phyloP scores from a whole-genome alignment of 2,888 invertebrate genomes.

The Alloscopus bannaensis region DNA sequence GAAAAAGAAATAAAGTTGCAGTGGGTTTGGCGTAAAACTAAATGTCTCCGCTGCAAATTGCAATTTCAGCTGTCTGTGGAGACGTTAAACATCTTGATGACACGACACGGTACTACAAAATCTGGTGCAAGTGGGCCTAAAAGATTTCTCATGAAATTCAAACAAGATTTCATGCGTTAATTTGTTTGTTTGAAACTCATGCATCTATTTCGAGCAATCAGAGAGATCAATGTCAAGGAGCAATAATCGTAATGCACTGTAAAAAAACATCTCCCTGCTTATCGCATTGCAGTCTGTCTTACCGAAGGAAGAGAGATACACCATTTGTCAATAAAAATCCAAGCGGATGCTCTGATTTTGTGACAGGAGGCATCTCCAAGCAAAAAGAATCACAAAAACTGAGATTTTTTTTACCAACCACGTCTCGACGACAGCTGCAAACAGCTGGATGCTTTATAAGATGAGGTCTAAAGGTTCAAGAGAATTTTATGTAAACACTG shows the following conservation, averaged over 20 bases:
- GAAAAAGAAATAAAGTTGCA: too few relatives aligned
- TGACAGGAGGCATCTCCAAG: too few relatives aligned
- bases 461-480: conserved; percentile 17
- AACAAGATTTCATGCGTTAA: too few relatives aligned
- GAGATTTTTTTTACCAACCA: conserved; percentile 1
- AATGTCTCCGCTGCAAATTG: too few relatives aligned
- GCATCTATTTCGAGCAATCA: too few relatives aligned
- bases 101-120: too few relatives aligned
- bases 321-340: conserved; percentile 10
- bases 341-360: conserved; percentile 33
- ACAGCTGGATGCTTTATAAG: conserved; percentile 42
- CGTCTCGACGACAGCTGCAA: conserved; percentile 47
- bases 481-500: conserved; percentile 36
- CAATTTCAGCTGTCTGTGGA: too few relatives aligned
- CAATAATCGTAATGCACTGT: not conserved
- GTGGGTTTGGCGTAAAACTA: too few relatives aligned
- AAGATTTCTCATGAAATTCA: too few relatives aligned
- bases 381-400: conserved; percentile 26
- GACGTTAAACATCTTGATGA: too few relatives aligned
- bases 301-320: conserved; percentile 12
- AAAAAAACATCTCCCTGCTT: conserved; percentile 4
- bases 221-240: conserved; percentile 33
- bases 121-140: too few relatives aligned
- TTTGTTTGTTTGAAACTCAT: too few relatives aligned
- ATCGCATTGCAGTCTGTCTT: not conserved